phyloP scores from a whole-genome alignment of 2,797 vertebrate genomes.

The Menidia menidia region DNA sequence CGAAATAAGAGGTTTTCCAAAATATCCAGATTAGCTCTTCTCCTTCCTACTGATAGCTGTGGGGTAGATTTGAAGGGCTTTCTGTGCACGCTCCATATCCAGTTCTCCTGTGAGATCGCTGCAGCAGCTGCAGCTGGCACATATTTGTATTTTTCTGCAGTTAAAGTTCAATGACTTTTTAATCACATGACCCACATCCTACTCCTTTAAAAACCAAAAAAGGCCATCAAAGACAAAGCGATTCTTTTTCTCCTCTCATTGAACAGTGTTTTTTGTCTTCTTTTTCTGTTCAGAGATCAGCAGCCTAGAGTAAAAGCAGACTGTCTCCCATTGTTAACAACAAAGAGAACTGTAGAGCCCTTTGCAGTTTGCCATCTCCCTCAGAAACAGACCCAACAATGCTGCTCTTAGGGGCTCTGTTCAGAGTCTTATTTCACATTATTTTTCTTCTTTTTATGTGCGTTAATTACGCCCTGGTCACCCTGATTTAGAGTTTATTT shows the following conservation, averaged over 20 bases:
- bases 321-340: slow-evolving; percentile 71
- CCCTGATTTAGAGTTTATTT: slow-evolving; percentile 10
- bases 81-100: slow-evolving; percentile 13
- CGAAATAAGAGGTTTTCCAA: slow-evolving; percentile 45
- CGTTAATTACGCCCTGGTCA: slow-evolving; percentile 2
- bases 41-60: slow-evolving; percentile 33
- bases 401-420: slow-evolving; percentile 31
- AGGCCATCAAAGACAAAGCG: slow-evolving; percentile 55
- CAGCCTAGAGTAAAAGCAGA: slow-evolving; percentile 62
- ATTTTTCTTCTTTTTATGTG: slow-evolving; percentile 23
- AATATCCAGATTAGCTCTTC: slow-evolving; percentile 46
- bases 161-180: slow-evolving; percentile 47
- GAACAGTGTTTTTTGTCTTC: slow-evolving; percentile 21
- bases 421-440: slow-evolving; percentile 25
- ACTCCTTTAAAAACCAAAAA: slow-evolving; percentile 50
- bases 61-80: slow-evolving; percentile 10
- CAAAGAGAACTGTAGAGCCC: slow-evolving; percentile 63
- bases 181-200: slow-evolving; percentile 64
- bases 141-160: slow-evolving; percentile 23
- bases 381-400: slow-evolving; percentile 43
- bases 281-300: slow-evolving; percentile 58
- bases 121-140: slow-evolving; percentile 11
- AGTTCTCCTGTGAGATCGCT: slow-evolving; percentile 19
- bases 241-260: slow-evolving; percentile 19
- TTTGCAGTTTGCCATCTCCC: slow-evolving; percentile 48